Evolutionary conservation across 2,797 vertebrate genomes (phyloP).

Genomic region (Sternotherus odoratus): DNA sequence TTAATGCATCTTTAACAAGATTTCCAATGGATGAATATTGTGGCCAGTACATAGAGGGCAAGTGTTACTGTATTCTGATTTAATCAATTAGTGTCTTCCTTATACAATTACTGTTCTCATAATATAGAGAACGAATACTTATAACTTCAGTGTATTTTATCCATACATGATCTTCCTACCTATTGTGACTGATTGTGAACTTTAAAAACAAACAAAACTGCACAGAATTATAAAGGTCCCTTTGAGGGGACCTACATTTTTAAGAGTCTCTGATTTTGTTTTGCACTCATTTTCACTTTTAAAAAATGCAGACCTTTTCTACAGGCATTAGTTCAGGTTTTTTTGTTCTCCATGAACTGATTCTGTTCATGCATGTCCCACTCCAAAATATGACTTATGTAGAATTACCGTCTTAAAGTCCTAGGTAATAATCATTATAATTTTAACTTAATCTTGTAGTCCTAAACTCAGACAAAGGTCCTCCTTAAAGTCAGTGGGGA

Average conservation of each 20-base stretch:
- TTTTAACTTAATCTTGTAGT: background rate
- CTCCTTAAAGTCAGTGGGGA: background rate
- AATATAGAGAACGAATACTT: background rate
- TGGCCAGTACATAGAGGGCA: constrained; percentile 34
- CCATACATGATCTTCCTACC: constrained; percentile 5
- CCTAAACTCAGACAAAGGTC: background rate
- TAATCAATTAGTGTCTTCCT: constrained; percentile 37
- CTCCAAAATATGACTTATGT: background rate
- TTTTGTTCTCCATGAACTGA: background rate
- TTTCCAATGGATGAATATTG: constrained; percentile 30
- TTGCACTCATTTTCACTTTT: background rate
- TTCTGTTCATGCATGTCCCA: background rate
- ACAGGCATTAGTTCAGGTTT: background rate
- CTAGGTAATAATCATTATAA: background rate
- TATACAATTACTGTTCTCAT: constrained; percentile 54
- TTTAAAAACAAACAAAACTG: background rate
- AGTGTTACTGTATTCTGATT: constrained; percentile 2
- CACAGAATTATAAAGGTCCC: background rate
- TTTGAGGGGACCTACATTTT: background rate
- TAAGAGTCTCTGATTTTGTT: background rate
- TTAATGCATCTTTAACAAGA: background rate
- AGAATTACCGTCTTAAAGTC: background rate
- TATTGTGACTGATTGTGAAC: constrained; percentile 15
- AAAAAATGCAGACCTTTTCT: background rate
- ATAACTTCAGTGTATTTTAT: background rate